Evolutionary conservation across 1,140 invertebrate genomes (phyloP).

Genomic region (Magallana ariakensis): DNA sequence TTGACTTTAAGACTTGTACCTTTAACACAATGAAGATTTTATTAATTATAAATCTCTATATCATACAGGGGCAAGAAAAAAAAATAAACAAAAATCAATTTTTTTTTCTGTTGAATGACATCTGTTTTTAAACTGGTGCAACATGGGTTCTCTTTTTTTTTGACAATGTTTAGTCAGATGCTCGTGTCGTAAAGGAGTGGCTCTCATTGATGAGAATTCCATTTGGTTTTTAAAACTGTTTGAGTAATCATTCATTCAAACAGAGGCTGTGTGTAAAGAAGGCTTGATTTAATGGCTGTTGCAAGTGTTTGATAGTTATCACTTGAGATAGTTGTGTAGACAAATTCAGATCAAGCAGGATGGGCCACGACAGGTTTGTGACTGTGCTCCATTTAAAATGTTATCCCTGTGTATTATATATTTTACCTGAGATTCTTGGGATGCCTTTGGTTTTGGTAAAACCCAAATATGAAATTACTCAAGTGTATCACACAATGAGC

Average conservation of each 20-base stretch:
- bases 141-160: too few species aligned
- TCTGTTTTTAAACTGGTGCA: too few species aligned
- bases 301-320: slow-evolving; percentile 12
- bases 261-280: slow-evolving; percentile 17
- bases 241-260: slow-evolving; percentile 22
- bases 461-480: slow-evolving; percentile 29
- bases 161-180: not conserved
- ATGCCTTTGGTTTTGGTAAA: slow-evolving; percentile 5
- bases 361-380: slow-evolving; percentile 20
- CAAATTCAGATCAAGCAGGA: slow-evolving; percentile 9
- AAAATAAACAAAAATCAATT: not conserved
- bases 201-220: slow-evolving; percentile 17
- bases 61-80: not conserved
- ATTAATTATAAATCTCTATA: not conserved
- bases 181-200: not conserved
- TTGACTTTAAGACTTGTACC: slow-evolving; percentile 3
- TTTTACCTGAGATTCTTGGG: slow-evolving; percentile 30
- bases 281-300: not conserved
- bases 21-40: not conserved
- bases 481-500: slow-evolving; percentile 5
- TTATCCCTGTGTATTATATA: not conserved
- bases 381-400: not conserved
- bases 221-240: not conserved
- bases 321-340: slow-evolving; percentile 10
- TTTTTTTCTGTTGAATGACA: not conserved